Evolutionary conservation across 2,888 invertebrate species (phyloP), one percentile per base, ranked within the genome.

Genomic region (Erannis defoliaria): DNA sequence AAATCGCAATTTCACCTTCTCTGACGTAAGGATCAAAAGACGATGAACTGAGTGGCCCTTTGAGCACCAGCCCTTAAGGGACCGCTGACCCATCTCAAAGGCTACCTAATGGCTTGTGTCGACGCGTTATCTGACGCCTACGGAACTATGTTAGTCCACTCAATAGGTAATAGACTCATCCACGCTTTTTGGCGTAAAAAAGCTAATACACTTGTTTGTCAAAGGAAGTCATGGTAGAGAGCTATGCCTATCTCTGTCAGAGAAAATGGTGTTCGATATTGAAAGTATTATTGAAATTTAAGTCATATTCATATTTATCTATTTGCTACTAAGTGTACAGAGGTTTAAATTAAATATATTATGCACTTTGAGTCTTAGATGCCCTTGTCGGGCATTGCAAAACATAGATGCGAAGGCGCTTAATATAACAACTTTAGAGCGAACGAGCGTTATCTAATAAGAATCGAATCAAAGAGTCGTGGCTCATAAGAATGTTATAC

Each of bases 61-160:
- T 85, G 85, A 83, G 75, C 74, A 72, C 37, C 71, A 69, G 73
- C 66, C 75, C 78, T 76, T 73, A 70, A 65, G 68, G 75, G 76
- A 72, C 74, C 74, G 76, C 72, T 78, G 81, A 88, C 86, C 88
- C 86, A 78, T 76, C 85, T 88, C 85, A 87, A 85, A 82, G 78
- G 75, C 73, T 80, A 78, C 77, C 81, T 88, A 89, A 88, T 88
- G 85, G 86, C 42, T 62, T 62, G 62, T 57, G 62, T 81, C 77
- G 84, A 82, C 80, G 79, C 80, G 82, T 81, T 84, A 80, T 81
- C 76, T 51, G 53, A 57, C 73, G 66, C 74, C 63, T 38, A 64
- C 53, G 56, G 16, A 66, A 66, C 70, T 60, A 68, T 50, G 65
- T 67, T 65, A 57, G 48, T 55, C 40, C 33, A 60, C 68, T 74